Evolutionary conservation across 2,888 invertebrate species (phyloP), one percentile per base, ranked within the genome.

Genomic region (Tyria jacobaeae): DNA sequence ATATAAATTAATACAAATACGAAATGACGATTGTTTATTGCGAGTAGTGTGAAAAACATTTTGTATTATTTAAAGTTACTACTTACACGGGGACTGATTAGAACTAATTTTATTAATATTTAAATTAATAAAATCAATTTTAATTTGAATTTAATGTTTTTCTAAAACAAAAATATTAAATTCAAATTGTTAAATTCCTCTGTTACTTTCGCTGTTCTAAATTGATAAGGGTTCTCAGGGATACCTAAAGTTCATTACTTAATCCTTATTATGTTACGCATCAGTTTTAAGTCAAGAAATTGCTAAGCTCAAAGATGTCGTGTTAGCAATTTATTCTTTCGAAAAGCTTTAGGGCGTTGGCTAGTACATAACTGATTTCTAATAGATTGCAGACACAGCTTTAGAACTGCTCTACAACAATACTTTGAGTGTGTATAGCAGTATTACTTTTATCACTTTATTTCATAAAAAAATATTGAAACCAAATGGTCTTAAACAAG

Each of bases 21-120:
- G n/a, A 39, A 53, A 39, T n/a, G n/a, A n/a, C n/a, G n/a, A n/a
- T n/a, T n/a, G n/a, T 64, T 66, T 66, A 21, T 44, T 21, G 44
- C 5, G 21, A 21, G 12, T 12, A 12, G 21, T 21, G 1, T 21
- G 4, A 44, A 21, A n/a, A 10, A 21, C 1, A 21, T 21, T 17
- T 41, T 17, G 17, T 12, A 44, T 44, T 21, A 12, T 44, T 21
- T 44, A 31, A 27, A 27, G 27, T 27, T n/a, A n/a, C n/a, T n/a
- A 27, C 6, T 27, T 27, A 27, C 27, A 27, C 27, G 6, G 27
- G 27, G n/a, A n/a, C n/a, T n/a, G n/a, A n/a, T n/a, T n/a, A n/a
- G n/a, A n/a, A n/a, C n/a, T n/a, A n/a, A n/a, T n/a, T n/a, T n/a
- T n/a, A n/a, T n/a, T n/a, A n/a, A n/a, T n/a, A n/a, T n/a, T n/a